These are phyloP conservation scores for Luffia ferchaultella DNA, from an alignment of 2,888 invertebrate species.

Conservation along the genomic window DNA sequence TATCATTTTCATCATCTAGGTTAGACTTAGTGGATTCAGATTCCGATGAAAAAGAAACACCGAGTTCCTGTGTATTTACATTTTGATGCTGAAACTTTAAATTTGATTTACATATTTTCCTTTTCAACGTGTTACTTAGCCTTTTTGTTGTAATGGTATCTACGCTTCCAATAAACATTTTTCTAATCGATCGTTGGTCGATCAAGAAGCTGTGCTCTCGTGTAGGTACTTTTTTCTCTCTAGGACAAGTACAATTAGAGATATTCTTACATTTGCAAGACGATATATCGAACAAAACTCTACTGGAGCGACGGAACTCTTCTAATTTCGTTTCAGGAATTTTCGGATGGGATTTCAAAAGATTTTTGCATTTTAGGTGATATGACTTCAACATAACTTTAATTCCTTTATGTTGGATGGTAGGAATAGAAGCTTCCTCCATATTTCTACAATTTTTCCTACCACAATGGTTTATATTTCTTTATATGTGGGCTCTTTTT, in stretches of 20 bases:
- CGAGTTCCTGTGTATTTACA: background rate
- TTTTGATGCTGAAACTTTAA: slow-evolving; percentile 2
- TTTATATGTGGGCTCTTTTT: slow-evolving; percentile 10
- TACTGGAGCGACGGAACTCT: slow-evolving; percentile 7
- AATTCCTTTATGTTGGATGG: slow-evolving; percentile 6
- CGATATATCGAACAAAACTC: slow-evolving; percentile 8
- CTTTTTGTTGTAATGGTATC: slow-evolving; percentile 5
- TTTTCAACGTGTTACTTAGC: slow-evolving; percentile 5
- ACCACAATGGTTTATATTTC: slow-evolving; percentile 9
- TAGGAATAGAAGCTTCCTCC: no score
- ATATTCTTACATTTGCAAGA: slow-evolving; percentile 11
- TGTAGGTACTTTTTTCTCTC: slow-evolving; percentile 8
- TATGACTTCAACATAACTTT: slow-evolving; percentile 9
- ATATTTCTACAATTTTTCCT: slow-evolving; percentile 3
- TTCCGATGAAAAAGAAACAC: no score
- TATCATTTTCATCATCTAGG: no score
- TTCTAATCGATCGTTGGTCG: slow-evolving; percentile 8
- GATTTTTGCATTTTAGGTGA: slow-evolving; percentile 10
- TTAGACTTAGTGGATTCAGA: no score
- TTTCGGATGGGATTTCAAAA: slow-evolving; percentile 10
- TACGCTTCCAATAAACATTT: slow-evolving; percentile 9
- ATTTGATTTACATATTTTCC: slow-evolving; percentile 3
- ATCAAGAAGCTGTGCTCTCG: slow-evolving; percentile 8
- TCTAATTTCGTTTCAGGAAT: slow-evolving; percentile 8
- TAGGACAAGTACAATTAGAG: slow-evolving; percentile 6